These are phyloP conservation scores for Sitodiplosis mosellana DNA, from an alignment of 1,140 invertebrate species.

Conservation along the genomic window DNA sequence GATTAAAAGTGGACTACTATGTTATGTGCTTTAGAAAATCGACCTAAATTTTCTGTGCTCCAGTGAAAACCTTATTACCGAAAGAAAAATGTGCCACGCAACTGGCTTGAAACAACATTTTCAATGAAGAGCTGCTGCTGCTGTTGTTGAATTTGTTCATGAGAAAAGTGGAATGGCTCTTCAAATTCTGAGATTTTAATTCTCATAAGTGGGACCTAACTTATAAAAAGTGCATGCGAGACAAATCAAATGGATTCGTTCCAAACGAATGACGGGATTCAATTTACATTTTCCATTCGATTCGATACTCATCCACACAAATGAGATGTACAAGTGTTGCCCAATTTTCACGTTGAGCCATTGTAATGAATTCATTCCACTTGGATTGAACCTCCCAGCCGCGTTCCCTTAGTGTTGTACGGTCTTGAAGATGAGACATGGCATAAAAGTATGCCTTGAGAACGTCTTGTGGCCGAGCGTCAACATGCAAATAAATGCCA, in stretches of 20 bases:
- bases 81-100: too few species aligned
- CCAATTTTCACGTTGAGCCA: conserved; percentile 26
- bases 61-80: too few species aligned
- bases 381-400: conserved; percentile 29
- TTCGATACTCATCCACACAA: conserved; percentile 29
- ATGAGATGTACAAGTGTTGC: conserved; percentile 28
- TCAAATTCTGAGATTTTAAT: background rate
- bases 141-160: background rate
- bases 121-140: too few species aligned
- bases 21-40: background rate
- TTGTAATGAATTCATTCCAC: conserved; percentile 21
- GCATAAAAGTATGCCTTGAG: conserved; percentile 24
- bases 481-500: conserved; percentile 23
- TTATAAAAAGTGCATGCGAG: background rate
- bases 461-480: conserved; percentile 19
- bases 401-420: conserved; percentile 25
- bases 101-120: too few species aligned
- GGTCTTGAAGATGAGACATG: conserved; percentile 24
- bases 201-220: background rate
- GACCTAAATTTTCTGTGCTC: too few species aligned
- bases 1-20: background rate
- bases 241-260: background rate
- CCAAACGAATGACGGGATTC: background rate
- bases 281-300: conserved; percentile 21
- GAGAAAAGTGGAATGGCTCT: background rate